Conservation (phyloP, 2,888 invertebrate species). For the Mesochorus sp. region DNA sequence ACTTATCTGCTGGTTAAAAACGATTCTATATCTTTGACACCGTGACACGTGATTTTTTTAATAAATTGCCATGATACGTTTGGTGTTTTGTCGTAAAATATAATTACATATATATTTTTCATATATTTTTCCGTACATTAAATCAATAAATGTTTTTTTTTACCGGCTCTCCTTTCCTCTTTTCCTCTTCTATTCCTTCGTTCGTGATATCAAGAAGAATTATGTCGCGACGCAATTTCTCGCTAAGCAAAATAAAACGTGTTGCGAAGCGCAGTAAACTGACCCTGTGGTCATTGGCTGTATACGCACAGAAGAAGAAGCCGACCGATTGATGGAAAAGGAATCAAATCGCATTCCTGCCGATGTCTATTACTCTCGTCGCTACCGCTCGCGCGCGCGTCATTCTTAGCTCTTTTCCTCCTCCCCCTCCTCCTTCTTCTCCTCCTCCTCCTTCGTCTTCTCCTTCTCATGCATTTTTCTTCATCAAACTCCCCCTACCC, state of each 20-base stretch:
- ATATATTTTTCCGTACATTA: too few species aligned
- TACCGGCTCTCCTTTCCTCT: too few species aligned
- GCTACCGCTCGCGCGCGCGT: neutral
- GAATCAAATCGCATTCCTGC: slow-evolving; percentile 76
- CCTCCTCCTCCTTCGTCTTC: slow-evolving; percentile 58
- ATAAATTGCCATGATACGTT: too few species aligned
- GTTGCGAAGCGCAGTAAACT: slow-evolving; percentile 61
- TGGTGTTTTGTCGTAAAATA: too few species aligned
- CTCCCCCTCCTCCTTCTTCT: slow-evolving; percentile 67
- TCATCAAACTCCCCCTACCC: slow-evolving; percentile 39
- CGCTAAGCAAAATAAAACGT: slow-evolving; percentile 43
- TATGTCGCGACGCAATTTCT: slow-evolving; percentile 38
- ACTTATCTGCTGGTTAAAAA: too few species aligned
- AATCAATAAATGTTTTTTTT: too few species aligned
- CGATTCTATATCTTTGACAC: too few species aligned
- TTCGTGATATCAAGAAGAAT: slow-evolving; percentile 26
- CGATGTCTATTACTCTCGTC: neutral
- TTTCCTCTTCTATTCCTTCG: slow-evolving; percentile 2
- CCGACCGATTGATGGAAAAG: slow-evolving; percentile 68
- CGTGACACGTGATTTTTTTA: too few species aligned
- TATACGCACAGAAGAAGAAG: slow-evolving; percentile 38
- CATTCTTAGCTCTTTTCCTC: slow-evolving; percentile 4
- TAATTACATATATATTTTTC: too few species aligned
- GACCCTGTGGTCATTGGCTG: slow-evolving; percentile 38
- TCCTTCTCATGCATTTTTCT: slow-evolving; percentile 41